phyloP scores from a whole-genome alignment of 2,888 invertebrate genomes.

The Pammene aurita region DNA sequence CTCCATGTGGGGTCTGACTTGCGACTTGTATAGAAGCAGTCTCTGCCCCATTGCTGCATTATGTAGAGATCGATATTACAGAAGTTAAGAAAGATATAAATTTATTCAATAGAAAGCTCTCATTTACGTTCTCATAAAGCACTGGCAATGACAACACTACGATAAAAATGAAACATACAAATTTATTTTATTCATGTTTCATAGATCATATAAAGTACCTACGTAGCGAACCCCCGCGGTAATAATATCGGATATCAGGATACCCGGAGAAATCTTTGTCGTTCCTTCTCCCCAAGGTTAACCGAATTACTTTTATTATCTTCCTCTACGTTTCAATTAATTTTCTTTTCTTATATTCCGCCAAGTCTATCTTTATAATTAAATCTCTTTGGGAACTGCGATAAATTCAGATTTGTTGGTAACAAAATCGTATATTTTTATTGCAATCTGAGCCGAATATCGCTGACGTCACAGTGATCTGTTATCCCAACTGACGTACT shows the following conservation, averaged over 20 bases:
- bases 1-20: no score
- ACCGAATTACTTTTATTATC: constrained; percentile 23
- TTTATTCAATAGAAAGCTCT: no score
- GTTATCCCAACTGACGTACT: constrained; percentile 26
- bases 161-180: no score
- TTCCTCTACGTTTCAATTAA: constrained; percentile 2
- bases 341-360: constrained; percentile 6
- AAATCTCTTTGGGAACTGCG: constrained; percentile 18
- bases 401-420: constrained; percentile 5
- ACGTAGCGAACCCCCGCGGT: constrained; percentile 3
- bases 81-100: no score
- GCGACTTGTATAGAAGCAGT: no score
- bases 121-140: no score
- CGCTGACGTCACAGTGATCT: constrained; percentile 35
- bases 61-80: no score
- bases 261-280: constrained; percentile 12
- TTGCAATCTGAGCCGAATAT: constrained; percentile 22
- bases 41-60: no score
- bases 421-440: constrained; percentile 10
- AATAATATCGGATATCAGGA: constrained; percentile 22
- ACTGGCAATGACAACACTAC: no score
- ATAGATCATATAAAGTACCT: constrained; percentile 13
- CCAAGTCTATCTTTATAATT: constrained; percentile 30
- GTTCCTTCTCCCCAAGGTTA: constrained; percentile 5
- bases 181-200: no score